These are phyloP conservation scores for Ormyrus nitidulus DNA, from an alignment of 2,888 invertebrate genomes.

Conservation along the genomic window DNA sequence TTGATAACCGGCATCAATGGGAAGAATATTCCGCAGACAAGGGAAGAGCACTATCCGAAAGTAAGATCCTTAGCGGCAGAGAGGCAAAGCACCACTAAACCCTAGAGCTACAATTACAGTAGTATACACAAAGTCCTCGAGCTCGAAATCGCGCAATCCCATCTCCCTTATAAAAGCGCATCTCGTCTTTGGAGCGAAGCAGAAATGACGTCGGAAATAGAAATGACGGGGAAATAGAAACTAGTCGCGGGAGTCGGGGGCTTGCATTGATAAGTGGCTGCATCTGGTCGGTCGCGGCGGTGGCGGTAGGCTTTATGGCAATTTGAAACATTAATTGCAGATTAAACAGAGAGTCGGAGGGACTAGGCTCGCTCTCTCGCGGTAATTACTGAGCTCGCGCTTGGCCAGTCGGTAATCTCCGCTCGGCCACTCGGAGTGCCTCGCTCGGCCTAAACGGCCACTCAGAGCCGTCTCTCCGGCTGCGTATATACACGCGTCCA, in stretches of 20 bases:
- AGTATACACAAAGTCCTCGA: not conserved
- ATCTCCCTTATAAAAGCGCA: no score
- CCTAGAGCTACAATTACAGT: slow-evolving; percentile 25
- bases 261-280: slow-evolving; percentile 67
- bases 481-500: slow-evolving; percentile 58
- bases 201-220: no score
- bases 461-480: not conserved
- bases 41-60: not conserved
- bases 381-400: slow-evolving; percentile 37
- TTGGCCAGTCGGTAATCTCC: slow-evolving; percentile 69
- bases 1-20: no score
- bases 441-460: not conserved
- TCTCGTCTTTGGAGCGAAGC: no score
- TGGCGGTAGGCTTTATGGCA: slow-evolving; percentile 64
- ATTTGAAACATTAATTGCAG: slow-evolving; percentile 74
- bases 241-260: not conserved
- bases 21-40: no score
- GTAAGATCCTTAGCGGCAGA: not conserved
- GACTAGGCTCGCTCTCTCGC: slow-evolving; percentile 29
- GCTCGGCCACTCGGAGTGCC: slow-evolving; percentile 68
- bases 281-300: slow-evolving; percentile 63
- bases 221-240: not conserved
- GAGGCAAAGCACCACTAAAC: not conserved
- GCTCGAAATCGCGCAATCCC: no score
- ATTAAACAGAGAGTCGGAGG: slow-evolving; percentile 69